These are phyloP conservation scores for Vollenhovia emeryi DNA, from an alignment of 1,140 invertebrate genomes.

Conservation along the genomic window DNA sequence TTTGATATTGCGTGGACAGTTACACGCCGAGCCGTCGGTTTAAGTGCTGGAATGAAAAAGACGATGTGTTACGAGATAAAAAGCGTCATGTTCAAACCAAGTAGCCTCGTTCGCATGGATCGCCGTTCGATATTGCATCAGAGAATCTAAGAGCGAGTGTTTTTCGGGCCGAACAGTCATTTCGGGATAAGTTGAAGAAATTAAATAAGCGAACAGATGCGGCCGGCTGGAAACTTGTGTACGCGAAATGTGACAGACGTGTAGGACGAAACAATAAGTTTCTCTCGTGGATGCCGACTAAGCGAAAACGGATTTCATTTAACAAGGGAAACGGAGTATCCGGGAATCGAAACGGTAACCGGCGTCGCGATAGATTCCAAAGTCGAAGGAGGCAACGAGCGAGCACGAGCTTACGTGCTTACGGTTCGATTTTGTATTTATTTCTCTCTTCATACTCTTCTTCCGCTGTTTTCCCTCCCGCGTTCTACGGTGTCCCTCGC, in stretches of 20 bases:
- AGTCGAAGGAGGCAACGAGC: neutral
- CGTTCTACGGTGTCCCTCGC: neutral
- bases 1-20: constrained; percentile 27
- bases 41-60: constrained; percentile 26
- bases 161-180: neutral
- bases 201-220: neutral
- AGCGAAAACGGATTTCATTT: constrained; percentile 28
- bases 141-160: neutral
- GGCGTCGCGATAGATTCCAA: neutral
- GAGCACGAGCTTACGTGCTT: neutral
- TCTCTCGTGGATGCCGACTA: neutral
- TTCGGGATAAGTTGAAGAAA: too few relatives aligned
- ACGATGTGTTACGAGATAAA: constrained; percentile 30
- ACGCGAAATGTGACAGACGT: neutral
- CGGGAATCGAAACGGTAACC: constrained; percentile 41
- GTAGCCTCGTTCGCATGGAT: neutral
- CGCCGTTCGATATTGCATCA: neutral
- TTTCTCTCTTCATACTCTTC: constrained; percentile 46
- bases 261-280: neutral
- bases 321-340: constrained; percentile 6
- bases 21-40: neutral
- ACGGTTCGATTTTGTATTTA: constrained; percentile 38
- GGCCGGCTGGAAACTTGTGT: neutral
- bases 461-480: constrained; percentile 18
- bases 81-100: neutral